These are phyloP conservation scores for Orthosia cruda DNA, from an alignment of 2,888 invertebrate genomes.

Conservation along the genomic window DNA sequence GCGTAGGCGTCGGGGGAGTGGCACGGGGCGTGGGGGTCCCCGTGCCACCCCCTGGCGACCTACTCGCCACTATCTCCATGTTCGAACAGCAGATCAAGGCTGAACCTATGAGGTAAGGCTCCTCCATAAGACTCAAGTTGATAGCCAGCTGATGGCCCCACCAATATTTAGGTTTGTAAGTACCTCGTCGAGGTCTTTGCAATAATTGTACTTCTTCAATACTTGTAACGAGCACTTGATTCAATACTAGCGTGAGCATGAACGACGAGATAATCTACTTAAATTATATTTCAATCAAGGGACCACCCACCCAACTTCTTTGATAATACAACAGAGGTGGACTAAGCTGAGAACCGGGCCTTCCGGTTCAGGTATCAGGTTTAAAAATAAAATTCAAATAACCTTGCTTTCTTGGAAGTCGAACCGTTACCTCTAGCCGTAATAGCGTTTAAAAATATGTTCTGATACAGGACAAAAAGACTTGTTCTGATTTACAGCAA, in stretches of 20 bases:
- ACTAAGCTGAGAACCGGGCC: too few relatives aligned
- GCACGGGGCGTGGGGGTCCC: slow-evolving; percentile 92
- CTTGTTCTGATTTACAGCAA: too few relatives aligned
- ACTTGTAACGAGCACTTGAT: neutral
- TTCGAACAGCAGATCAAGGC: slow-evolving; percentile 94
- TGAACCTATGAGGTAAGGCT: slow-evolving; percentile 93
- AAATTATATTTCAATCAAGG: neutral
- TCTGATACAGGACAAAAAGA: too few relatives aligned
- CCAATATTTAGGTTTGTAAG: slow-evolving; percentile 5
- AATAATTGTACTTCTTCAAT: neutral
- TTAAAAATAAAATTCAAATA: neutral
- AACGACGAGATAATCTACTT: neutral
- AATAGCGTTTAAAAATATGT: neutral
- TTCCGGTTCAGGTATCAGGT: neutral
- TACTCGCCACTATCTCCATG: slow-evolving; percentile 93
- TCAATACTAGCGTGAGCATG: slow-evolving; percentile 9
- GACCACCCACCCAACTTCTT: neutral
- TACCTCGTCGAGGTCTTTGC: neutral
- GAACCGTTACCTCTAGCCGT: neutral
- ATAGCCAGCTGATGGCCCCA: neutral
- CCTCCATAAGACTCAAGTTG: neutral
- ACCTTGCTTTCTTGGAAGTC: neutral
- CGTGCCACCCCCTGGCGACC: slow-evolving; percentile 93
- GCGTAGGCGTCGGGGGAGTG: slow-evolving; percentile 93
- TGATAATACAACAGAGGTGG: neutral